These are phyloP conservation scores for Pogonocichla stellata DNA, from an alignment of 2,113 vertebrate species.

Conservation along the genomic window DNA sequence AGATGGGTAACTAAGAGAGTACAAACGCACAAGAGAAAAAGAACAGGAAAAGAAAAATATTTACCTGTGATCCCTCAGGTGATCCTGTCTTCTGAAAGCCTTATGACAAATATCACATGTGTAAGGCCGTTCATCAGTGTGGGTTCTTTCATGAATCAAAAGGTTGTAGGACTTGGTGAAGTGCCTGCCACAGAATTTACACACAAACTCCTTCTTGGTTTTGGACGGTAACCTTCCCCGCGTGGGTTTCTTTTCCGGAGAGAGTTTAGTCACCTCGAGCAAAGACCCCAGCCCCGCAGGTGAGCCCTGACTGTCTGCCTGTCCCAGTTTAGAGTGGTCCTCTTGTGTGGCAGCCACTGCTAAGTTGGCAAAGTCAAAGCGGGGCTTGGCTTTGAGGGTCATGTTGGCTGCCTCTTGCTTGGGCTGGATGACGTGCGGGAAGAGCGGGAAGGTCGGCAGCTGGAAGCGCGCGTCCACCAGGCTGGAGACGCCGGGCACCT, in stretches of 20 bases:
- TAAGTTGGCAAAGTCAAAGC: slow-evolving; percentile 98
- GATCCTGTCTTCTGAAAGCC: slow-evolving; percentile 97
- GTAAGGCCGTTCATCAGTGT: slow-evolving; percentile 95
- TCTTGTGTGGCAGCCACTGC: slow-evolving; percentile 95
- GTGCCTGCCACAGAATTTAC: slow-evolving; percentile 98
- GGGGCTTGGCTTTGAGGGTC: slow-evolving; percentile 87
- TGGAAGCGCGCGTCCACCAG: slow-evolving; percentile 86
- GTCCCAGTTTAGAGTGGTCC: slow-evolving; percentile 83
- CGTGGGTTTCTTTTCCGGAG: slow-evolving; percentile 91
- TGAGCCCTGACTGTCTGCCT: slow-evolving; percentile 86
- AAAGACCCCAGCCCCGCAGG: slow-evolving; percentile 82
- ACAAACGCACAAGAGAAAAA: neutral
- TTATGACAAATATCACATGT: slow-evolving; percentile 99
- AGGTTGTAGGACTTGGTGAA: slow-evolving; percentile 99
- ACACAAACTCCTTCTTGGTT: slow-evolving; percentile 99
- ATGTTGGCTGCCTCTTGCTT: slow-evolving; percentile 80
- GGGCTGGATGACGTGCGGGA: slow-evolving; percentile 89
- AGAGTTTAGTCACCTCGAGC: slow-evolving; percentile 90
- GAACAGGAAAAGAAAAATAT: neutral
- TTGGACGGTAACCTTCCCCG: slow-evolving; percentile 93
- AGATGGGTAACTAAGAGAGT: fast-evolving
- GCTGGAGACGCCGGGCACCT: slow-evolving; percentile 81
- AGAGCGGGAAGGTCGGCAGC: slow-evolving; percentile 87
- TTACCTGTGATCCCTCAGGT: slow-evolving; percentile 94
- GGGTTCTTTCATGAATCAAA: slow-evolving; percentile 96